A percentile compares a stretch with the other conserved stretches of the same genome.
Conservation (phyloP, 2,888 invertebrate species). For the Ecliptopera silaceata region DNA sequence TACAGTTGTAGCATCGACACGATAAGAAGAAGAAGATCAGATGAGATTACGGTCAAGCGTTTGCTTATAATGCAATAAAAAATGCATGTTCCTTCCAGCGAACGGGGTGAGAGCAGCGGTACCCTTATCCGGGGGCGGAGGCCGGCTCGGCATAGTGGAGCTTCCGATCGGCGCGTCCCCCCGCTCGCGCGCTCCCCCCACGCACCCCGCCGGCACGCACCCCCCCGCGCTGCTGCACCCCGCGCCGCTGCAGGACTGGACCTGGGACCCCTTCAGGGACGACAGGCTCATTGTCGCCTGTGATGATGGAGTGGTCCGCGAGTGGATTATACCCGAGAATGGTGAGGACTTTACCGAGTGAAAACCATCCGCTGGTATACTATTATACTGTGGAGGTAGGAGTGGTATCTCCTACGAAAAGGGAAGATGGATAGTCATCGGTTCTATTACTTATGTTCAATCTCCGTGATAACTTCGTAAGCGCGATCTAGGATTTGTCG, state of each 20-base stretch:
- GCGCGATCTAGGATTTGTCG: too few species aligned
- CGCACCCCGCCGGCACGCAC: constrained; percentile 91
- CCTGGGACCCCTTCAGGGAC: constrained; percentile 96
- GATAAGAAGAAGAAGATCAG: too few species aligned
- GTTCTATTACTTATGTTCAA: too few species aligned
- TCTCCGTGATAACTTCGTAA: too few species aligned
- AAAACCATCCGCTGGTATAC: too few species aligned
- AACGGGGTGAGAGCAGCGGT: constrained; percentile 95
- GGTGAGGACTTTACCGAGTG: too few species aligned
- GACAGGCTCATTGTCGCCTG: constrained; percentile 92
- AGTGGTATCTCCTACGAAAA: too few species aligned
- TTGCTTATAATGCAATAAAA: too few species aligned
- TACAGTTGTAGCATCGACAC: too few species aligned
- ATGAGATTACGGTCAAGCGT: too few species aligned
- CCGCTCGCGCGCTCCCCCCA: constrained; percentile 66
- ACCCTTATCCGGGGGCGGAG: constrained; percentile 95
- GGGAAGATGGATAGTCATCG: too few species aligned
- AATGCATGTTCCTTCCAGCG: constrained; percentile 65
- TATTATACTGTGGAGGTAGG: too few species aligned
- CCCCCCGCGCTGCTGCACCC: constrained; percentile 95
- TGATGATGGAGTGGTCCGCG: constrained; percentile 92
- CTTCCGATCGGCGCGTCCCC: constrained; percentile 76
- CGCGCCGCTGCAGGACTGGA: constrained; percentile 94
- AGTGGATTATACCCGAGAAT: constrained; percentile 90
- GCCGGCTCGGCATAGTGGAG: constrained; percentile 91